phyloP scores from a whole-genome alignment of 2,888 invertebrate species.

The Zeuzera pyrina region DNA sequence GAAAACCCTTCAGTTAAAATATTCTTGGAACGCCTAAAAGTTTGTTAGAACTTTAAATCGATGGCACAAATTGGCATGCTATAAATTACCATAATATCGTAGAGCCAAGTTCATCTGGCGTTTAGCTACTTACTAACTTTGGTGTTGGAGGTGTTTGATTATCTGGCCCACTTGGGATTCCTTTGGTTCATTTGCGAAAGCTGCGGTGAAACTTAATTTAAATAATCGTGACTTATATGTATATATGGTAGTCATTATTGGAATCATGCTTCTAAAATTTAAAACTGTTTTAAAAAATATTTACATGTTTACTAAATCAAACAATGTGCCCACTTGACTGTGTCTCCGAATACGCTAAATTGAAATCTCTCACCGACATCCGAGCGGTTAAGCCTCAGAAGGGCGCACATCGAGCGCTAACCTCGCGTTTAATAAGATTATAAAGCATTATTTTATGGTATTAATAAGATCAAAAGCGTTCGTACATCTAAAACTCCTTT shows the following conservation, averaged over 20 bases:
- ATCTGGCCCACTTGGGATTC: conserved; percentile 46
- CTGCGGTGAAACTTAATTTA: too few relatives aligned
- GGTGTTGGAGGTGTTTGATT: conserved; percentile 52
- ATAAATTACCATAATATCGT: conserved; percentile 69
- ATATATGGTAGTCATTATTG: too few relatives aligned
- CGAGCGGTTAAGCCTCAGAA: conserved; percentile 40
- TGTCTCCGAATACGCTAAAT: conserved; percentile 43
- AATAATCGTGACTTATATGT: too few relatives aligned
- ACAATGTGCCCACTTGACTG: conserved; percentile 19
- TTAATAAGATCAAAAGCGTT: conserved; percentile 84
- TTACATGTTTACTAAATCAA: background rate
- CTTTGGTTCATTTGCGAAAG: conserved; percentile 60
- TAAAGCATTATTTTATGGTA: conserved; percentile 83
- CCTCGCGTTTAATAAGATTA: conserved; percentile 84
- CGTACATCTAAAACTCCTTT: conserved; percentile 74
- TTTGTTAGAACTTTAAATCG: conserved; percentile 51
- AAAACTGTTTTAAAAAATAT: background rate
- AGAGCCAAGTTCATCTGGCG: conserved; percentile 64
- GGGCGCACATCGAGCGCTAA: conserved; percentile 72
- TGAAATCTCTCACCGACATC: conserved; percentile 45
- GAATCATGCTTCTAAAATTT: too few relatives aligned
- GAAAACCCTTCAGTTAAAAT: conserved; percentile 33
- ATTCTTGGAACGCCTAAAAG: conserved; percentile 40
- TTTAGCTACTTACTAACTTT: conserved; percentile 56
- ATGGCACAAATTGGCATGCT: conserved; percentile 57